phyloP scores from a whole-genome alignment of 2,797 vertebrate genomes.

The Acrossocheilus fasciatus region DNA sequence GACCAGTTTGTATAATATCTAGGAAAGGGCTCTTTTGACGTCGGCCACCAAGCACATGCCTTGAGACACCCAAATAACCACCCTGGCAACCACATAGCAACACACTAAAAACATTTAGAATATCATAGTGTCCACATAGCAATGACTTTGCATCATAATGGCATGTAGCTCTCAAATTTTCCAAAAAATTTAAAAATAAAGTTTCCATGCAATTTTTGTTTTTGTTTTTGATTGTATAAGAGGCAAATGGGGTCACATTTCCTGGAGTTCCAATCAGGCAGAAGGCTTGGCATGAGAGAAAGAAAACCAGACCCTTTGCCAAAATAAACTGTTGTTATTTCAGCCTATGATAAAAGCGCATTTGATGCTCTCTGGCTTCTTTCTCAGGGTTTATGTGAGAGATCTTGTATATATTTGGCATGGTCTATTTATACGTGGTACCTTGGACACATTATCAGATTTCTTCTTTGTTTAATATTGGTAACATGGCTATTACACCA shows the following conservation, averaged over 20 bases:
- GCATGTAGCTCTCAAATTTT: background rate
- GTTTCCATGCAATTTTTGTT: background rate
- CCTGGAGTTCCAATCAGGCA: background rate
- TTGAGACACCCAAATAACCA: background rate
- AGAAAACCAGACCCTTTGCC: constrained; percentile 17
- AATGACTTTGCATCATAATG: background rate
- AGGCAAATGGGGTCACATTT: background rate
- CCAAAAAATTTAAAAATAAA: background rate
- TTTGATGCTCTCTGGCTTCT: constrained; percentile 12
- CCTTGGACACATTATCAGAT: constrained; percentile 13
- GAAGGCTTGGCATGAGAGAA: constrained; percentile 12
- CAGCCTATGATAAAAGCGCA: constrained; percentile 3
- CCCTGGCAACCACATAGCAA: background rate
- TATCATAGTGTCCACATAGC: background rate
- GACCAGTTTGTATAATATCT: background rate
- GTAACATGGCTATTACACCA: background rate
- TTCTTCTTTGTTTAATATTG: background rate
- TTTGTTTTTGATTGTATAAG: background rate
- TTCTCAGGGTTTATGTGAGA: constrained; percentile 26
- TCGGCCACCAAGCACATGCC: background rate
- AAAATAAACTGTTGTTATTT: constrained; percentile 35
- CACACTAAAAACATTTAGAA: background rate
- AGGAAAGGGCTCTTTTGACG: background rate
- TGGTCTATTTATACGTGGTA: background rate
- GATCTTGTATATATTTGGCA: constrained; percentile 18